Percentiles rank a stretch among this genome's conserved stretches.
phyloP scores from a whole-genome alignment of 2,113 vertebrate species.

The Hippopotamus amphibius region DNA sequence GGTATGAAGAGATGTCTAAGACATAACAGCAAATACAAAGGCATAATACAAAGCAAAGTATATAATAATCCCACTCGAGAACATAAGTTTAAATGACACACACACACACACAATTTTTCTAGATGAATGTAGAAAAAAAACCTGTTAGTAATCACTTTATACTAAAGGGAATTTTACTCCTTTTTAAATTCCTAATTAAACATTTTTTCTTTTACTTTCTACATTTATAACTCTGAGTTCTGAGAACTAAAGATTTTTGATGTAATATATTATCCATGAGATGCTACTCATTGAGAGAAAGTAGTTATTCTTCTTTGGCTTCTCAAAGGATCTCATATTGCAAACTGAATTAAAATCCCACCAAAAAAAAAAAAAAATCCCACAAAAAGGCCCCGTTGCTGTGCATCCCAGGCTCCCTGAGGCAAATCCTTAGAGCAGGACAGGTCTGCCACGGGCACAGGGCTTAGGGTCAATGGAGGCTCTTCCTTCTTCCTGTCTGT shows the following conservation, averaged over 20 bases:
- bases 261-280: not conserved
- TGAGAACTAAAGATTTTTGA: not conserved
- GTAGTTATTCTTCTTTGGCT: not conserved
- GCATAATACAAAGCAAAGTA: not conserved
- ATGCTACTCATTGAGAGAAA: not conserved
- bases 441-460: too few relatives aligned
- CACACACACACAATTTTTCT: not conserved
- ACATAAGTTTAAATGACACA: not conserved
- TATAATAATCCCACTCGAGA: accelerated
- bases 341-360: not conserved
- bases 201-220: not conserved
- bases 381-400: not conserved
- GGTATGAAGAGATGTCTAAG: too few relatives aligned
- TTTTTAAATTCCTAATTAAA: not conserved
- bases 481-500: not conserved
- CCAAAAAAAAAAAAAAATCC: not conserved
- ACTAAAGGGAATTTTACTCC: not conserved
- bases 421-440: not conserved
- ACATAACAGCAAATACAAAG: not conserved
- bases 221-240: not conserved
- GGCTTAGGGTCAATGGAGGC: accelerated
- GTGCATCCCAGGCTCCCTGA: not conserved
- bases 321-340: not conserved
- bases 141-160: too few relatives aligned
- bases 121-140: not conserved